phyloP scores from a whole-genome alignment of 2,888 invertebrate species.

The Notodonta ziczac region DNA sequence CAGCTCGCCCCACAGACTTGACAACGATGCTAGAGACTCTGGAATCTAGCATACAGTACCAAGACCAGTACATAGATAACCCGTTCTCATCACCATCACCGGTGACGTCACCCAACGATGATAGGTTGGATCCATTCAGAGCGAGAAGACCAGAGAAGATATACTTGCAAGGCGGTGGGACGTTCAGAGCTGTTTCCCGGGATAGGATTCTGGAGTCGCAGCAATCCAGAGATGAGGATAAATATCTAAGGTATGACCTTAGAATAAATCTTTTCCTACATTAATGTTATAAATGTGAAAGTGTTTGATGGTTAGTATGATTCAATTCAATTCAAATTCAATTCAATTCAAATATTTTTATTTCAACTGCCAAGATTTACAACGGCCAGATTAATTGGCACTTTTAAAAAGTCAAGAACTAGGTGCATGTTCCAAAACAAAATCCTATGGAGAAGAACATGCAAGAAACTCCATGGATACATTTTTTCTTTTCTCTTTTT shows the following conservation, averaged over 20 bases:
- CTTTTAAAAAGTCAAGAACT: too few relatives aligned
- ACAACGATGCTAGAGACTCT: conserved; percentile 75
- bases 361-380: too few relatives aligned
- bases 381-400: too few relatives aligned
- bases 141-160: conserved; percentile 73
- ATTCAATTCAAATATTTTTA: too few relatives aligned
- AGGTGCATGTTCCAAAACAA: too few relatives aligned
- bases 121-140: conserved; percentile 66
- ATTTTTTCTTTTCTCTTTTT: too few relatives aligned
- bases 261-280: neutral
- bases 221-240: conserved; percentile 72
- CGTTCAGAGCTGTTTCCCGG: conserved; percentile 74
- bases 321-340: too few relatives aligned
- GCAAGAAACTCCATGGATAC: too few relatives aligned
- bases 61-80: conserved; percentile 80
- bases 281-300: too few relatives aligned
- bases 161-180: conserved; percentile 79
- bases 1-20: conserved; percentile 76
- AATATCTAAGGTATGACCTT: conserved; percentile 69
- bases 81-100: conserved; percentile 82
- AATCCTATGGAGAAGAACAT: too few relatives aligned
- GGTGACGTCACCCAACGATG: conserved; percentile 79
- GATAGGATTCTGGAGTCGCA: conserved; percentile 76
- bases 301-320: too few relatives aligned
- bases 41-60: conserved; percentile 70